Percentiles rank a stretch among this genome's conserved stretches.
phyloP scores from a whole-genome alignment of 2,888 invertebrate species.

The Pandemis cinnamomeana region DNA sequence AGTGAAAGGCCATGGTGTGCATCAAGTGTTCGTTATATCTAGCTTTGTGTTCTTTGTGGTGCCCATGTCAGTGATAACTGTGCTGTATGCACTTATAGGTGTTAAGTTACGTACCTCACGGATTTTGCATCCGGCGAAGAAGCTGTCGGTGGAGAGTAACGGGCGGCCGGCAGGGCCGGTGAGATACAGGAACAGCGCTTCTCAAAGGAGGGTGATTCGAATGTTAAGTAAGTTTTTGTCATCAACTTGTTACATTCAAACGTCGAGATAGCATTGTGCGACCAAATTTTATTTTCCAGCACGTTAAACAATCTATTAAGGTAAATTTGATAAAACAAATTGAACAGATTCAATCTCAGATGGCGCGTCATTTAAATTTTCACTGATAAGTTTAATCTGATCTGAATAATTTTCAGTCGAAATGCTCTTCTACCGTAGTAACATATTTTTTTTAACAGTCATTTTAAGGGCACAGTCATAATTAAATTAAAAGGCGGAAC shows the following conservation, averaged over 20 bases:
- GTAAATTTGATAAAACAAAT: conserved; percentile 2
- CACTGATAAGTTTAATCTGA: background rate
- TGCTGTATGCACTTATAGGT: conserved; percentile 91
- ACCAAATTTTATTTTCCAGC: conserved; percentile 15
- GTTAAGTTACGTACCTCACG: conserved; percentile 88
- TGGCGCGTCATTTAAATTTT: conserved; percentile 1
- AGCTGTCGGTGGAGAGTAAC: conserved; percentile 78
- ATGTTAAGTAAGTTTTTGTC: conserved; percentile 89
- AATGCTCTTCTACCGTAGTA: background rate
- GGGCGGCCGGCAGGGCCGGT: conserved; percentile 66
- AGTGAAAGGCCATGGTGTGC: conserved; percentile 84
- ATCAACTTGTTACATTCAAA: conserved; percentile 2
- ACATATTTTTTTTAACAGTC: background rate
- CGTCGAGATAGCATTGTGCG: background rate
- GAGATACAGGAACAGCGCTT: conserved; percentile 83
- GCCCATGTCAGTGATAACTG: conserved; percentile 94
- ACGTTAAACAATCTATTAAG: conserved; percentile 20
- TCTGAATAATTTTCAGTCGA: background rate
- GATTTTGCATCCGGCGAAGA: conserved; percentile 84
- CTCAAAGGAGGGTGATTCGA: conserved; percentile 88
- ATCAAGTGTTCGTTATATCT: conserved; percentile 91
- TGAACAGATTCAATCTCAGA: conserved; percentile 13
- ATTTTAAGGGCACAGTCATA: conserved; percentile 1
- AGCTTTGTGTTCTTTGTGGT: conserved; percentile 93
- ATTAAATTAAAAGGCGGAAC: conserved; percentile 9